Evolutionary conservation across 1,140 invertebrate species (phyloP).

Genomic region (Leptopilina boulardi): DNA sequence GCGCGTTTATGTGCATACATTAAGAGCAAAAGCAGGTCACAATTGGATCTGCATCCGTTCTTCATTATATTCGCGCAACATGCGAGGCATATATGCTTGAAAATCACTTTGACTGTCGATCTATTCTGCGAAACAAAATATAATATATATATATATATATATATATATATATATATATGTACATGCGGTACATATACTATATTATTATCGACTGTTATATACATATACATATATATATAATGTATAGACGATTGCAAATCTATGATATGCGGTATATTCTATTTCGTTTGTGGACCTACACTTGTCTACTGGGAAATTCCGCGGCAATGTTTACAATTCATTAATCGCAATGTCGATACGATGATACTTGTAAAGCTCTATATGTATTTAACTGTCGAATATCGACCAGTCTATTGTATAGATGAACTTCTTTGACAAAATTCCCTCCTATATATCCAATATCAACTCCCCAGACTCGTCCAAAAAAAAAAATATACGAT

Average conservation of each 20-base stretch:
- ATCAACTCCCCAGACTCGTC: neutral
- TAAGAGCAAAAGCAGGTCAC: conserved; percentile 16
- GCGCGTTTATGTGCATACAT: conserved; percentile 16
- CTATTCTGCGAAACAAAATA: neutral
- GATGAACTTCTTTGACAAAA: conserved; percentile 9
- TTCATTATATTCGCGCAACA: conserved; percentile 2
- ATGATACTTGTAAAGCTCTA: neutral
- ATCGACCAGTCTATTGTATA: neutral
- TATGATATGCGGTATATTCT: conserved; percentile 3
- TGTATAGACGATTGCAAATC: neutral
- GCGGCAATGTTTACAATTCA: conserved; percentile 9
- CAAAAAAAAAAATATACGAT: neutral
- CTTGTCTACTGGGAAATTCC: conserved; percentile 9
- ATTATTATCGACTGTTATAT: too few relatives aligned
- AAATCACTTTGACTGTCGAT: neutral
- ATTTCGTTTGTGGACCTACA: conserved; percentile 5
- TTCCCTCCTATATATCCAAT: neutral
- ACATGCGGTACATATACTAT: too few relatives aligned
- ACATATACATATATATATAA: neutral
- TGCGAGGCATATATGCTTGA: conserved; percentile 1
- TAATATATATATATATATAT: too few relatives aligned
- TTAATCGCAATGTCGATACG: conserved; percentile 8
- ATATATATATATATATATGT: too few relatives aligned
- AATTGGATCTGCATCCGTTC: conserved; percentile 7
- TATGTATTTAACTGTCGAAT: conserved; percentile 1